Base-by-base conservation (phyloP, 2,888 invertebrate genomes). In the Ernsta delagoae region DNA sequence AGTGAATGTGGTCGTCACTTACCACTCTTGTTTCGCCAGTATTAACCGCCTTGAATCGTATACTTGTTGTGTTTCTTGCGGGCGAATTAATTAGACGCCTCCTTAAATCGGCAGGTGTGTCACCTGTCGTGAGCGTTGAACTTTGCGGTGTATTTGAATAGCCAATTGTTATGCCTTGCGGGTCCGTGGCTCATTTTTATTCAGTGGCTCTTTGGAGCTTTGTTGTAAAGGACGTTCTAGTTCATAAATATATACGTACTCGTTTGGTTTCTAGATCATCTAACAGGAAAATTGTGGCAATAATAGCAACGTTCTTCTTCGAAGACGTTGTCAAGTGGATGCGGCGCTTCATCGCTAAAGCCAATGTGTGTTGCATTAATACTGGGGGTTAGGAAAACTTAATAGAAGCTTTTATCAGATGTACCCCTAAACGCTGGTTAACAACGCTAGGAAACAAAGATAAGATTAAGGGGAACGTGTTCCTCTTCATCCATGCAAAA, bases 1-100 rank as follows among this genome's bases (percentile, higher is more conserved):
- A 87, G 92, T 90, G 91, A 92, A 90, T 86, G 92, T 90, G 83
- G 86, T 82, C 83, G 82, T 86, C 84, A 84, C 82, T 83, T 84
- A 88, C 90, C 91, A 89, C 90, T 89, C 88, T 86, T 86, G 89
- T 85, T 86, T 87, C 84, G 85, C 86, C 83, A 80, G 76, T 79
- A 70, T 73, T 75, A 80, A 62, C 87, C 86, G 78, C 75, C 81
- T 81, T 72, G 70, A 79, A 74, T 73, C 77, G 77, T 80, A 83
- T 82, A 83, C 83, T 83, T 79, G 79, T 77, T 68, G 73, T 77
- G 79, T 77, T 75, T 74, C 79, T 72, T 70, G 72, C 73, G 73
- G 71, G 77, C 76, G 75, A 77, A 77, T 77, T 74, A 78, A 81
- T 72, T 71, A 74, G 74, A 72, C 75, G 75, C 70, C 87, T 89